Conservation (phyloP, 92 coral and sea anemone species). For the Desmophyllum pertusum region DNA sequence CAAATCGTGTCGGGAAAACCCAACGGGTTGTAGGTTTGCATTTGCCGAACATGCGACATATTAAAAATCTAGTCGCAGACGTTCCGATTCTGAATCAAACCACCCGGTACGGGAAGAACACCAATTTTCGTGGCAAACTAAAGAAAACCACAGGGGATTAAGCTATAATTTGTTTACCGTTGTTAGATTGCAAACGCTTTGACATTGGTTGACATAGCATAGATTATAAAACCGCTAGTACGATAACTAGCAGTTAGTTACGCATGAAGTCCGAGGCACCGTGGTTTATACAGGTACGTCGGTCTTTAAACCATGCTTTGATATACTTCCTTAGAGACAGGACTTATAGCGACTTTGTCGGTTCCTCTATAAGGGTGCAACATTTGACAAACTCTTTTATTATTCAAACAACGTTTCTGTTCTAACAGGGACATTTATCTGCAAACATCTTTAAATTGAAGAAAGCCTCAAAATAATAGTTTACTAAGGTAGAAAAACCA, state of each 20-base stretch:
- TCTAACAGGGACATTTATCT: neutral
- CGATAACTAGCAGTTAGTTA: neutral
- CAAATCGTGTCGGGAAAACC: too few relatives aligned
- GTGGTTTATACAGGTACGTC: neutral
- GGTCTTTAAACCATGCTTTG: neutral
- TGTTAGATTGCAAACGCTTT: conserved; percentile 9
- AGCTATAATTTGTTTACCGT: conserved; percentile 7
- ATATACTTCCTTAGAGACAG: neutral
- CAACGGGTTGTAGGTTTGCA: neutral
- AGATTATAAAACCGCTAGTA: neutral
- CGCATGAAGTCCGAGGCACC: neutral
- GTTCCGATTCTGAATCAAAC: neutral
- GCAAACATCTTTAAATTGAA: too few relatives aligned
- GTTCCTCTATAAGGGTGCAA: neutral
- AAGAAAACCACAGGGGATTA: conserved; percentile 3
- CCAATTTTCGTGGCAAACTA: neutral
- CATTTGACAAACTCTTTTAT: neutral
- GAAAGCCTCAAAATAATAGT: too few relatives aligned
- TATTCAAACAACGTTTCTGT: neutral
- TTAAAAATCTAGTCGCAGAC: neutral
- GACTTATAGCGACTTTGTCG: neutral
- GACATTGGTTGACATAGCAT: neutral
- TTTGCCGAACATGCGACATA: neutral
- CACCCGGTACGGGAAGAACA: neutral
- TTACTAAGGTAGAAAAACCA: too few relatives aligned